Conservation (phyloP, 1,140 invertebrate genomes). For the Camponotus vicinus region DNA sequence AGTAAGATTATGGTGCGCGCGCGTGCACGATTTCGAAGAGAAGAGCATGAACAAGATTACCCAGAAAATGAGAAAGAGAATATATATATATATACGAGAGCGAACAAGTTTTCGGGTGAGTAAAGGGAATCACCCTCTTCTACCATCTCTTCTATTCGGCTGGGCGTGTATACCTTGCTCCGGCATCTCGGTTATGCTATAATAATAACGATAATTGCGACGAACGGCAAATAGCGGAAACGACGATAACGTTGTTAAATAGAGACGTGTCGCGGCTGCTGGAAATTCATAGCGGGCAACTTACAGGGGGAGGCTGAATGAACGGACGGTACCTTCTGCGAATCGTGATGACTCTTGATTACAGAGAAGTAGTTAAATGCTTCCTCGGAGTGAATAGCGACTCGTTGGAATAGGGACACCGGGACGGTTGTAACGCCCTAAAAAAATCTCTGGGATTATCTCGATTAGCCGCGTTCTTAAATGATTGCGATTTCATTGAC, state of each 20-base stretch:
- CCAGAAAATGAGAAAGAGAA: slow-evolving; percentile 63
- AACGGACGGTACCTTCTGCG: slow-evolving; percentile 44
- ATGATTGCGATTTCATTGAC: slow-evolving; percentile 37
- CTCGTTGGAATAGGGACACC: slow-evolving; percentile 19
- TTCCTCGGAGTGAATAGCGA: slow-evolving; percentile 49
- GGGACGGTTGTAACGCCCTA: neutral
- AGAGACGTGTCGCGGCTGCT: slow-evolving; percentile 23
- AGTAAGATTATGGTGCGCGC: slow-evolving; percentile 49
- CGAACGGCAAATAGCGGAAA: slow-evolving; percentile 25
- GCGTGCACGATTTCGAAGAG: slow-evolving; percentile 11
- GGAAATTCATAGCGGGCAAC: neutral
- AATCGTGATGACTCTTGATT: slow-evolving; percentile 54
- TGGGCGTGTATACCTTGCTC: slow-evolving; percentile 19
- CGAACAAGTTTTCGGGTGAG: slow-evolving; percentile 32
- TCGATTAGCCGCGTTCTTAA: slow-evolving; percentile 35
- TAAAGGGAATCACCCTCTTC: neutral
- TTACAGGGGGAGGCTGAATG: slow-evolving; percentile 14
- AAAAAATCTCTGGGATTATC: slow-evolving; percentile 25
- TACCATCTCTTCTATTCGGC: neutral
- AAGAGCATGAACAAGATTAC: slow-evolving; percentile 63
- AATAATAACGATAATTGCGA: slow-evolving; percentile 54
- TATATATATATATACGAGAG: neutral
- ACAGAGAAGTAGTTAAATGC: slow-evolving; percentile 45
- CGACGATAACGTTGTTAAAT: slow-evolving; percentile 44
- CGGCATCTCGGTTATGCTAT: slow-evolving; percentile 33